Evolutionary conservation across 2,113 vertebrate species (phyloP).

Genomic region (Ornithorhynchus anatinus): DNA sequence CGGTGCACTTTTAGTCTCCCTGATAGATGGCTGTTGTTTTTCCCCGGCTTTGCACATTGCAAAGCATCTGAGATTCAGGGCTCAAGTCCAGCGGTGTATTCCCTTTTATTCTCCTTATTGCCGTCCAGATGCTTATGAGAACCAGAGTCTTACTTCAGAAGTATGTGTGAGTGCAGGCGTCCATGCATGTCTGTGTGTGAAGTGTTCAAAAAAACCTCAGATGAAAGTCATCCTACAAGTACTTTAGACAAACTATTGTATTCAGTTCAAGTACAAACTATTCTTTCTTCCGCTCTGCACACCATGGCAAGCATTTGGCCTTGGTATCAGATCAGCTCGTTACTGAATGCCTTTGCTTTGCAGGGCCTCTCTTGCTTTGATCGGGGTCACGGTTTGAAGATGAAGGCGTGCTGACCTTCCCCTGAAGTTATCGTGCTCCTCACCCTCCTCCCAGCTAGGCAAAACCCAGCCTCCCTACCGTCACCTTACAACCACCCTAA

Average conservation of each 20-base stretch:
- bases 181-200: no score
- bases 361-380: no score
- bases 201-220: not conserved
- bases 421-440: not conserved
- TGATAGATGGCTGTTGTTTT: not conserved
- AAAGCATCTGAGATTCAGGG: not conserved
- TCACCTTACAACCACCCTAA: no score
- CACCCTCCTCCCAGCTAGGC: not conserved
- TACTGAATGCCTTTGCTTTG: no score
- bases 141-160: not conserved
- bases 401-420: not conserved
- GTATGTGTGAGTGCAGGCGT: fast-evolving
- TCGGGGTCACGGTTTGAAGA: not conserved
- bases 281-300: not conserved
- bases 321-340: no score
- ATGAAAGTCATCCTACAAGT: not conserved
- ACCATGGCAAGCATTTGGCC: not conserved
- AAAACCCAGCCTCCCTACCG: fast-evolving
- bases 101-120: not conserved
- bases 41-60: not conserved
- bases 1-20: not conserved
- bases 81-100: no score
- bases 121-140: not conserved
- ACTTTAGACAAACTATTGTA: not conserved
- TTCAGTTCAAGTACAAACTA: not conserved